Base-by-base conservation (phyloP, 2,113 vertebrate species). In the Dicaeum eximium region DNA sequence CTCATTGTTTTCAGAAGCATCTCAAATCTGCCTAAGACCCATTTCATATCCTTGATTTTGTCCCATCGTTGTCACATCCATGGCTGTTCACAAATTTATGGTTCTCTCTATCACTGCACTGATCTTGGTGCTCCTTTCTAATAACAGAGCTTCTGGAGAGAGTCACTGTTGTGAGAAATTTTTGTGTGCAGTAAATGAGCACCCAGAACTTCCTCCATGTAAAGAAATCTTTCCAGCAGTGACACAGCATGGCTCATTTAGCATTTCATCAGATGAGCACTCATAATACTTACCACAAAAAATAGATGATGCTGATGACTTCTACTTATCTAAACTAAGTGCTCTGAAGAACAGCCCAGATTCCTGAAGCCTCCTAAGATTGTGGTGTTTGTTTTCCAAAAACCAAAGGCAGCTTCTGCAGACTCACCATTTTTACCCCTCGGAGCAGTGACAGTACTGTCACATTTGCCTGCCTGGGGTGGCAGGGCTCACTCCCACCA, bases 401-500 rank as follows among this genome's bases (percentile, higher is more conserved):
- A 47, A 5, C 1, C 18, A 31, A 38, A 70, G 47, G 51, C 37
- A 61, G 20, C 15, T 67, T 22, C 42, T 74, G 37, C 48, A 72
- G 44, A 42, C 38, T 42, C n/a, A 33, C 9, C 15, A 4, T 4
- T 30, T 77, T 58, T 15, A 30, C 7, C 6, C 31, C 62, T 37
- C 23, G 11, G 53, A 86, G 62, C 51, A 54, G 62, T 3, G 1
- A 22, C 1, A 0, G 9, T 21, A 10, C 35, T 50, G 77, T 9
- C 18, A 23, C 10, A 1, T 67, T 22, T 35, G 9, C 25, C 62
- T 47, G 15, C 4, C 3, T 9, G 0, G 2, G 2, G 24, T 37
- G 44, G 38, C 1, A 1, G 31, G 47, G 53, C 38, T 73, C 25
- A 19, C 44, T 3, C 1, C 35, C 3, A 1, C 0, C 4, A 38